Conservation (phyloP, 2,888 invertebrate species). For the Alentia gelatinosa region DNA sequence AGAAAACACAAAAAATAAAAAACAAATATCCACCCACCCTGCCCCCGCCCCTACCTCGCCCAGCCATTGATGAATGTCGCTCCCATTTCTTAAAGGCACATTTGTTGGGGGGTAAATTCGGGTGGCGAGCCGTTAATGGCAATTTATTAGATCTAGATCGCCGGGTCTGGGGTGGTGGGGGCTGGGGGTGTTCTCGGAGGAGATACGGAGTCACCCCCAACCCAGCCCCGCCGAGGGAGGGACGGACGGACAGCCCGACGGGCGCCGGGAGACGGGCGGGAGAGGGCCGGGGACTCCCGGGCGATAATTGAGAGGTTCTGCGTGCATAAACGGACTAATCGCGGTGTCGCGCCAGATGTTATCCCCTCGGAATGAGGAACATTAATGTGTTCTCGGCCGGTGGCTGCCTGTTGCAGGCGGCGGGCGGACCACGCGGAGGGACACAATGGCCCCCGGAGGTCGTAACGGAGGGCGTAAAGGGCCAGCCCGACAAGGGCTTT, state of each 20-base stretch:
- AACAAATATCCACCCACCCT: neutral
- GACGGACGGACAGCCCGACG: neutral
- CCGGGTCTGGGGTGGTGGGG: neutral
- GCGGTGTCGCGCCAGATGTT: neutral
- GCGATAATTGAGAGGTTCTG: constrained; percentile 26
- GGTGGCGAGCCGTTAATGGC: constrained; percentile 39
- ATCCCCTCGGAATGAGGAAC: constrained; percentile 12
- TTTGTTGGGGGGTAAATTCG: constrained; percentile 19
- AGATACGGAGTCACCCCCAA: neutral
- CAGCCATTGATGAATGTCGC: neutral
- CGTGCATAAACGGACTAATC: constrained; percentile 31
- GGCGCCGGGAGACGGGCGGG: neutral
- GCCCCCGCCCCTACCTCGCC: neutral
- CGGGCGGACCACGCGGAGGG: too few species aligned
- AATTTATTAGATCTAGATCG: constrained; percentile 27
- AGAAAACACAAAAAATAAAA: neutral
- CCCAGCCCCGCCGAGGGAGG: neutral
- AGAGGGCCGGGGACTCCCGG: neutral
- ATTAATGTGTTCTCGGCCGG: neutral
- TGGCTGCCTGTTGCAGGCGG: neutral
- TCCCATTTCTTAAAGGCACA: neutral
- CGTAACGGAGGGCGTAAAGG: neutral
- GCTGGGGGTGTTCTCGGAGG: neutral
- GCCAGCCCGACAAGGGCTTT: neutral
- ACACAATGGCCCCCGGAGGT: neutral